Base-by-base conservation (phyloP, 2,113 vertebrate species). In the Aspidoscelis tigris region DNA sequence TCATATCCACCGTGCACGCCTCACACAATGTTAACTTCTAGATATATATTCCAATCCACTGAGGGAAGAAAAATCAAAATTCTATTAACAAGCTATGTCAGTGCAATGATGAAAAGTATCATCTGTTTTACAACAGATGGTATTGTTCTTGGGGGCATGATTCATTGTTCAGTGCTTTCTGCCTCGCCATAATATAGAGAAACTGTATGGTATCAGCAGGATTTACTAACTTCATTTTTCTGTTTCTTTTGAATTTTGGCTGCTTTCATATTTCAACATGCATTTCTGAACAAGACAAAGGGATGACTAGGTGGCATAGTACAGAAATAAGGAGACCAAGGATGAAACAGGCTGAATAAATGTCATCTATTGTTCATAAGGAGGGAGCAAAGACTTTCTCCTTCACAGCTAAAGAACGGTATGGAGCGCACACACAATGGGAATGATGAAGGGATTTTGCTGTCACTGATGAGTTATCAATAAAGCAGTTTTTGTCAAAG, bases 131-230 rank as follows among this genome's bases (percentile, higher is more conserved):
- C 82, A 93, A 77, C 78, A 92, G 76, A 75, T 80, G 68, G 7
- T 39, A 82, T 93, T 90, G 86, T 92, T 93, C 93, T 88, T 92
- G 86, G 26, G 50, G 68, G 41, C 82, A 71, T 84, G 91, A 91
- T 92, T 94, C 92, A 88, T 89, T 72, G 80, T 90, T 89, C 81
- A 74, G 78, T 84, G 0, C 84, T 18, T 86, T 84, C 64, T 65
- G 12, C 16, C 10, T 5, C 65, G 44, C n/a, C 64, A 71, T 47
- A 66, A 83, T 87, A 83, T 61, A 82, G 58, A 41, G 81, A 88
- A 74, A 41, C 69, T 87, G 83, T 81, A 7, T 74, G 76, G 24
- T 64, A 70, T n/a, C 80, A 33, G 61, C 50, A 86, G 86, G 86
- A 87, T 41, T 89, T 87, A 74, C 79, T 85, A 21, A 88, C 87